Conservation (phyloP, 2,797 vertebrate genomes). For the Urosaurus nigricauda region DNA sequence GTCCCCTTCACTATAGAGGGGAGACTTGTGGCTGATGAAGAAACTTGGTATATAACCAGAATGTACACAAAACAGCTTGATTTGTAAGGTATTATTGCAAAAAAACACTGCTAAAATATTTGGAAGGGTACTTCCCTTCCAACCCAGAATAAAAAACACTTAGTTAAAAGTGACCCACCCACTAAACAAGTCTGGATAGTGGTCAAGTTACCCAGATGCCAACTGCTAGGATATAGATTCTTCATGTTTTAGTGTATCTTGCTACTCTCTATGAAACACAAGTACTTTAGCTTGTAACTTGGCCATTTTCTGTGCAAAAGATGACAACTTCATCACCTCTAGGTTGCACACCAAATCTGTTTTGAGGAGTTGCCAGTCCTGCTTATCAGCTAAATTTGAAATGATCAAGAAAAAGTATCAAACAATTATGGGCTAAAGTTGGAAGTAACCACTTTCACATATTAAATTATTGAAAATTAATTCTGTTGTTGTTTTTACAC, state of each 20-base stretch:
- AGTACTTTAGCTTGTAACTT: not conserved
- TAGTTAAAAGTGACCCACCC: not conserved
- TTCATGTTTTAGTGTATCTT: not conserved
- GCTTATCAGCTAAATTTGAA: constrained; percentile 33
- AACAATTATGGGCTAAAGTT: not conserved
- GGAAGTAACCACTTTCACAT: not conserved
- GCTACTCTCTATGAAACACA: not conserved
- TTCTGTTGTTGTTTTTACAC: not conserved
- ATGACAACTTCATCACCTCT: not conserved
- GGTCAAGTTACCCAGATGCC: too few relatives aligned
- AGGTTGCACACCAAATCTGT: too few relatives aligned
- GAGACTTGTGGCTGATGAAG: not conserved
- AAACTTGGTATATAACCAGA: not conserved
- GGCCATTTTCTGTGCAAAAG: not conserved
- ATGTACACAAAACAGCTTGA: not conserved
- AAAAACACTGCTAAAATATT: not conserved
- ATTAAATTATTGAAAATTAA: too few relatives aligned
- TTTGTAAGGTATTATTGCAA: not conserved
- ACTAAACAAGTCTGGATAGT: not conserved
- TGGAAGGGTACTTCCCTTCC: not conserved
- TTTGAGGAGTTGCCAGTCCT: not conserved
- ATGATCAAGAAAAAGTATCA: constrained; percentile 31
- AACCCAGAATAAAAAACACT: not conserved
- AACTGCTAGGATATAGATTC: not conserved
- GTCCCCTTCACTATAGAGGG: too few relatives aligned